Evolutionary conservation across 2,888 invertebrate species (phyloP), one percentile per base, ranked within the genome.

Genomic region (Nymphalis c-album): DNA sequence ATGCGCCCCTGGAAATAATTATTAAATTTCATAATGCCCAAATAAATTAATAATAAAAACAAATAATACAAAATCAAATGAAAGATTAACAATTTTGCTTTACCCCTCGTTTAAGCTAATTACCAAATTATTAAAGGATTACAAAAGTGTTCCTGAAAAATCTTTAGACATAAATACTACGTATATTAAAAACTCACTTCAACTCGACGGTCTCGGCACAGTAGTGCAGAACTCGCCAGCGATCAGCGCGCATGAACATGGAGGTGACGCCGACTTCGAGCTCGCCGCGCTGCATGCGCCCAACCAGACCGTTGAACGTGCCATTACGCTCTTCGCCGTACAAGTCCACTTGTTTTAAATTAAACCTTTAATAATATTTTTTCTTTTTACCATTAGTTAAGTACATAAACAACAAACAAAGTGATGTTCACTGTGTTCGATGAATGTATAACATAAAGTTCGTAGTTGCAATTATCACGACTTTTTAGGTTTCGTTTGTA

Each of bases 281-380:
- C 76, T 92, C 88, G 31, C 83, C 84, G 17, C 93, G 90, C 83
- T 94, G 93, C 79, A 94, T 88, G 71, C 86, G 78, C 45, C 94
- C 94, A 73, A 93, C 86, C 66, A 94, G 85, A 18, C 93, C 93
- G 76, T 93, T 87, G 78, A 94, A 94, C 13, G 93, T 87, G 13
- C 94, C 94, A 81, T 94, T 94, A 57, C 77, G 84, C 67, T 83
- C 86, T 88, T 91, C 94, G 16, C 94, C 94, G 80, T 93, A 94
- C 50, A 83, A 31, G 63, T 85, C 86, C 73, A 85, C 77, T 73
- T 90, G 90, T 59, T 75, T 77, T 77, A 89, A 47, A 73, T 86
- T 80, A 73, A 81, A 81, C 51, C 90, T 89, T 72, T 7, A 65
- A 50, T 17, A 5, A 55, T 10, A 53, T 50, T 6, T n/a, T n/a